These are phyloP conservation scores for Maylandia zebra DNA, from an alignment of 2,113 vertebrate genomes.

Conservation along the genomic window DNA sequence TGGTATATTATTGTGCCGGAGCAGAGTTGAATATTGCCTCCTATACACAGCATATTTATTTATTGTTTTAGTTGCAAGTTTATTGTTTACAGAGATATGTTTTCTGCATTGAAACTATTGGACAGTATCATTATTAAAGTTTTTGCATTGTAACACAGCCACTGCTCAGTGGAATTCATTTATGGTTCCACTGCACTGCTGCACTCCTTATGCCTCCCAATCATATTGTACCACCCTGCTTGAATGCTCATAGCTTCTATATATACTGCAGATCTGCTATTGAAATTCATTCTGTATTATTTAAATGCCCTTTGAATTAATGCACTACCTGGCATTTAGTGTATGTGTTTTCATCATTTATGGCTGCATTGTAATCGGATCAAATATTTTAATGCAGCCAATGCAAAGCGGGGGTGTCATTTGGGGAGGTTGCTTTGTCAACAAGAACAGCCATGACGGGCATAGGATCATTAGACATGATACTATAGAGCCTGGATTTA, in stretches of 20 bases:
- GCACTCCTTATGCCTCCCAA: slow-evolving; percentile 1
- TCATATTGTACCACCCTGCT: neutral
- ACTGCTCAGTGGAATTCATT: slow-evolving; percentile 21
- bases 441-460: slow-evolving; percentile 12
- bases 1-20: neutral
- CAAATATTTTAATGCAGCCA: neutral
- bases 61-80: neutral
- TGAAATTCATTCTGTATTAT: slow-evolving; percentile 30
- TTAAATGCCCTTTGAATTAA: slow-evolving; percentile 20
- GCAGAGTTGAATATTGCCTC: neutral
- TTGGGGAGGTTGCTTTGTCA: slow-evolving; percentile 20
- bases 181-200: neutral
- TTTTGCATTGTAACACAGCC: neutral
- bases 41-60: neutral
- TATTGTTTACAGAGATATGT: neutral
- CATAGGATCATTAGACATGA: slow-evolving; percentile 35
- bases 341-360: slow-evolving; percentile 11
- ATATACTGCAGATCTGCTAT: neutral
- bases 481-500: slow-evolving; percentile 21
- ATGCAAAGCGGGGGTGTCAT: neutral
- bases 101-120: neutral
- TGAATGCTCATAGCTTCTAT: neutral
- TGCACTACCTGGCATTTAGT: slow-evolving; percentile 31
- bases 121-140: slow-evolving; percentile 3
- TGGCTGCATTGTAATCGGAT: slow-evolving; percentile 11